Conservation (phyloP, 2,888 invertebrate species). For the Heliconius ismenius region DNA sequence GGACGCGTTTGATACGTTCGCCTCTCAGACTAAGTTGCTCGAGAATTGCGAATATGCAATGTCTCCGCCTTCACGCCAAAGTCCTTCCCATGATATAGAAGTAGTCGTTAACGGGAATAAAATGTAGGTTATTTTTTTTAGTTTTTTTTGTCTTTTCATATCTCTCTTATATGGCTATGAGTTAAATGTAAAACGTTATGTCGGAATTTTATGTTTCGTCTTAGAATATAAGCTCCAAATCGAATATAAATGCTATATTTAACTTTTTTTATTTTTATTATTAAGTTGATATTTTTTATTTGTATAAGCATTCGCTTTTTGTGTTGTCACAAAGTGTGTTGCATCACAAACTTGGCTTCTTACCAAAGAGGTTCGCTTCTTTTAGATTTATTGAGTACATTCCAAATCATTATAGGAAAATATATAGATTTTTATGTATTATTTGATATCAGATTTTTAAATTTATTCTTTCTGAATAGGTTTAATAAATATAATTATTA, state of each 20-base stretch:
- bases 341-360: slow-evolving; percentile 44
- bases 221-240: slow-evolving; percentile 4
- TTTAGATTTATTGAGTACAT: slow-evolving; percentile 37
- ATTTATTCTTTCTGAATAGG: neutral
- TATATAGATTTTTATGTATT: slow-evolving; percentile 12
- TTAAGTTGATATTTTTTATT: neutral
- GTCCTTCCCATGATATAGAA: slow-evolving; percentile 54
- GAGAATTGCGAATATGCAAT: slow-evolving; percentile 61
- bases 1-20: slow-evolving; percentile 74
- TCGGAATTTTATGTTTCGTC: neutral
- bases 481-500: neutral
- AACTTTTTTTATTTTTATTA: neutral
- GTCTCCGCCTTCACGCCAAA: slow-evolving; percentile 69
- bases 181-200: neutral
- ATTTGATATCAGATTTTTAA: neutral
- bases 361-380: slow-evolving; percentile 41
- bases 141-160: too few relatives aligned
- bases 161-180: slow-evolving; percentile 19
- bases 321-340: slow-evolving; percentile 44
- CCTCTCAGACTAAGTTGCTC: slow-evolving; percentile 61
- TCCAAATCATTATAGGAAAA: slow-evolving; percentile 36
- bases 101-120: slow-evolving; percentile 38
- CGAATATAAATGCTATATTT: slow-evolving; percentile 25
- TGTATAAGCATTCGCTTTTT: slow-evolving; percentile 5
- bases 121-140: neutral